Conservation (phyloP, 2,888 invertebrate species). For the Doris montereyensis region DNA sequence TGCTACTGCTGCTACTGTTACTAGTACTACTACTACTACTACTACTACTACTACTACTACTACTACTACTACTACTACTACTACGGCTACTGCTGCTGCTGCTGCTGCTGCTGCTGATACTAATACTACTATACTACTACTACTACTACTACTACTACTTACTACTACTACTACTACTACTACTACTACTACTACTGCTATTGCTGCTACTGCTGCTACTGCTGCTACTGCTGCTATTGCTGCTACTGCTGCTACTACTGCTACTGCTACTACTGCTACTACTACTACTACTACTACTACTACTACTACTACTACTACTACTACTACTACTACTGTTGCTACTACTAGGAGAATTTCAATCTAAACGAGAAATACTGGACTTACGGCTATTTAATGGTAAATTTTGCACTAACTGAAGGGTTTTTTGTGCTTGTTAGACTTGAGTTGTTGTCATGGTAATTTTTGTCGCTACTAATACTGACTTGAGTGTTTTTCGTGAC, state of each 20-base stretch:
- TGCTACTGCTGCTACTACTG: not conserved
- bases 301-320: not conserved
- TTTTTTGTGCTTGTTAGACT: too few relatives aligned
- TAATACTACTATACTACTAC: not conserved
- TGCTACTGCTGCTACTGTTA: not conserved
- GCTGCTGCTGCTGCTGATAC: not conserved
- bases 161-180: not conserved
- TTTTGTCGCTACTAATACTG: too few relatives aligned
- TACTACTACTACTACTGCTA: not conserved
- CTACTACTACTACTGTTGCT: not conserved
- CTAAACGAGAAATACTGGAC: too few relatives aligned
- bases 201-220: not conserved
- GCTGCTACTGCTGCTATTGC: not conserved
- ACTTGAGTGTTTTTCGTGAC: too few relatives aligned
- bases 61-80: not conserved
- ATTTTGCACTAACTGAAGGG: too few relatives aligned
- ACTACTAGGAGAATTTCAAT: too few relatives aligned
- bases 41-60: not conserved
- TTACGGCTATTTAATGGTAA: too few relatives aligned
- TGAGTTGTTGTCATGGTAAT: too few relatives aligned
- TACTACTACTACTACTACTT: not conserved
- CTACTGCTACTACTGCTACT: not conserved
- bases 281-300: not conserved
- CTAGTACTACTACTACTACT: not conserved
- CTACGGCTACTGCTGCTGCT: not conserved